These are phyloP conservation scores for Epizoanthus illoricatus DNA, from an alignment of 92 coral and sea anemone genomes.

Conservation along the genomic window DNA sequence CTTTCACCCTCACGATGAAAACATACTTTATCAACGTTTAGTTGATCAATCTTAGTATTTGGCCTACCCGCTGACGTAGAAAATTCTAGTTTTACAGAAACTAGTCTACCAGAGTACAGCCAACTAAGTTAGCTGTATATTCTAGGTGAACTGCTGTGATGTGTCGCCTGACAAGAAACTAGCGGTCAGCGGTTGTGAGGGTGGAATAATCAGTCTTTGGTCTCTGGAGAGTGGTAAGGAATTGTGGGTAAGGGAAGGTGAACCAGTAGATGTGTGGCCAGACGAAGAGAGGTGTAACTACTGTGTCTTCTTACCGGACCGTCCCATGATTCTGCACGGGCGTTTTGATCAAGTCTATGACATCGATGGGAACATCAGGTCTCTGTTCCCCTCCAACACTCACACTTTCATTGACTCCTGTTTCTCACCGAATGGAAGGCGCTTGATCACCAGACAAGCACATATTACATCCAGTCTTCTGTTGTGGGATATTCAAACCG, in stretches of 20 bases:
- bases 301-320: slow-evolving; percentile 56
- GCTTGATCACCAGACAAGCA: slow-evolving; percentile 43
- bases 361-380: slow-evolving; percentile 2
- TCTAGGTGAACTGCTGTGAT: slow-evolving; percentile 48
- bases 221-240: slow-evolving; percentile 59
- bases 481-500: slow-evolving; percentile 54
- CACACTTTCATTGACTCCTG: slow-evolving; percentile 52
- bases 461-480: slow-evolving; percentile 44
- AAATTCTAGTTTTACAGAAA: no score
- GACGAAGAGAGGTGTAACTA: slow-evolving; percentile 50
- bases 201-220: slow-evolving; percentile 52
- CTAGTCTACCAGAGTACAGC: no score
- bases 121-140: no score
- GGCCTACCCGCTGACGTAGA: no score
- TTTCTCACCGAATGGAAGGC: slow-evolving; percentile 49
- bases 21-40: no score
- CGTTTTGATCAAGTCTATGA: slow-evolving; percentile 46
- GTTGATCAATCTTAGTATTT: no score
- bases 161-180: slow-evolving; percentile 45
- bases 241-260: slow-evolving; percentile 41
- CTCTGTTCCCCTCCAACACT: slow-evolving; percentile 33
- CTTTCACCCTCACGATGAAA: no score
- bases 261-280: slow-evolving; percentile 52
- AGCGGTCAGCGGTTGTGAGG: slow-evolving; percentile 55
- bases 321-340: slow-evolving; percentile 43